Evolutionary conservation across 2,113 vertebrate genomes (phyloP), one percentile per base, ranked within the genome.

Genomic region (Sceloporus tristichus): DNA sequence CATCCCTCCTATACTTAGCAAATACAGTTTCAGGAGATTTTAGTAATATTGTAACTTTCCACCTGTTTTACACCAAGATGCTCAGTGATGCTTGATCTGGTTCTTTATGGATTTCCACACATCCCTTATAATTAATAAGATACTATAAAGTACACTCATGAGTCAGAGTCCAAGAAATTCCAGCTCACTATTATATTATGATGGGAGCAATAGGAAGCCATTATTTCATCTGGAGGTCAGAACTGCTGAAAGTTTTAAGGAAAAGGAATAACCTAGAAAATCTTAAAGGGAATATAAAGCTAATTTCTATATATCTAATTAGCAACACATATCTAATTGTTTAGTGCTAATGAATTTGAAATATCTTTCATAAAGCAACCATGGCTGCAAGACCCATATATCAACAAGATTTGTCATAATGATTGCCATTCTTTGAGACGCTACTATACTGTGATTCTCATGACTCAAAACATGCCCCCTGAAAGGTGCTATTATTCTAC

Each of bases 401-500:
- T 29, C 91, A 91, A 87, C 53, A 4, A 62, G 77, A 82, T 7
- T 68, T 93, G 87, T 79, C 73, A 23, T 84, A 82, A 87, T 13
- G 62, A 79, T 80, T 48, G 29, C 21, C 14, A 56, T 89, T 87
- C 85, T 68, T 85, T 79, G 62, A 9, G 79, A 54, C 87, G 68
- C 84, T 71, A 16, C 78, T 91, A 91, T 95, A 95, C 56, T 79
- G 3, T 53, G 83, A 90, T 87, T 9, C 29, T 19, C 81, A 53
- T 90, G 78, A 79, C 84, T 91, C 54, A 68, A 91, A 88, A 18
- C 7, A 88, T 76, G 75, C n/a, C 16, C 18, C 88, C 62, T 66
- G 77, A 29, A 23, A 75, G 79, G 23, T 82, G 13, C 90, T 92
- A 91, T 19, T 88, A 92, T 94, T 90, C 93, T 94, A 91, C 93